Base-by-base conservation (phyloP, 2,113 vertebrate genomes). In the Telmatochromis sp. region DNA sequence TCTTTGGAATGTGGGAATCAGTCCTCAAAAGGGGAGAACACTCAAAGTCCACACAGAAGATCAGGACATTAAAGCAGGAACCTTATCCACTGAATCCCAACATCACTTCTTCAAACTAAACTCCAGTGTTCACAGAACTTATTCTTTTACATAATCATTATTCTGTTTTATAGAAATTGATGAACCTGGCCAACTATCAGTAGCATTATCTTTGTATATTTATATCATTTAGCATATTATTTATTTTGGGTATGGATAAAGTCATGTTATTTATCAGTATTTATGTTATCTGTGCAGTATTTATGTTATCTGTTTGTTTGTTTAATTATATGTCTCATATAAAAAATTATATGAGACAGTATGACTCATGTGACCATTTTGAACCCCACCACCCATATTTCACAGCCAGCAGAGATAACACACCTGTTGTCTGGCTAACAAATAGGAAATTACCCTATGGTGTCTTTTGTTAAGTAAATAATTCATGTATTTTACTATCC, bases 381-480 rank as follows among this genome's bases (percentile, higher is more conserved):
- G 0, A 57, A 57, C 23, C 11, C 54, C 0, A 13, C 54, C 2
- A 0, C 0, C 54, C 0, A 0, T 57, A 57, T 26, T 57, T 57
- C 54, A 57, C 6, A 0, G 0, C 54, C 0, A 14, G 54, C 54
- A 57, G 21, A 26, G 54, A 57, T 57, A 57, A 57, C 23, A 57
- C 54, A 57, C 0, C 23, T 5, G 0, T 1, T 57, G 54, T 14
- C 54, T 57, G 54, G 54, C n/a, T 57, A 57, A 57, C 54, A 2
- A 57, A 57, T 0, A 57, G 23, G 15, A 49, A 9, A 49, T 49
- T 19, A 26, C 21, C 6, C 21, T 0, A 26, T 26, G 54, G n/a
- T 55, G 4, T 55, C 0, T 0, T 55, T 55, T 55, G 53, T 55
- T 55, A 55, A 26, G 0, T 55, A 55, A 55, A 55, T 55, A 23